phyloP scores from a whole-genome alignment of 2,888 invertebrate genomes.

The Sepioteuthis lessoniana region DNA sequence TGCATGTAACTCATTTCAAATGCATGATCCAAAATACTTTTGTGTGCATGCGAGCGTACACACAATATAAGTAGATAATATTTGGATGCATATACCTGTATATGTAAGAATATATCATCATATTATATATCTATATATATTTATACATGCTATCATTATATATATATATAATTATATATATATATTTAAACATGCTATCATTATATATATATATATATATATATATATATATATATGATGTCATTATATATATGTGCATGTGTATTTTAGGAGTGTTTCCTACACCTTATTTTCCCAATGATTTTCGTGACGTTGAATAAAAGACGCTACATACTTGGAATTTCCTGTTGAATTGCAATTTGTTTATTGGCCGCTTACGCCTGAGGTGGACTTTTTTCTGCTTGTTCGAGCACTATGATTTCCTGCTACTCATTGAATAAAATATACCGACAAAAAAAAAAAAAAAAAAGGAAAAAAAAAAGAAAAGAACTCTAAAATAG shows the following conservation, averaged over 20 bases:
- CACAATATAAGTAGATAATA: no score
- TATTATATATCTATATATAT: no score
- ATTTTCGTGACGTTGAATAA: neutral
- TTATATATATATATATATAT: no score
- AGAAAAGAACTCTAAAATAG: neutral
- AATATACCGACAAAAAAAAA: neutral
- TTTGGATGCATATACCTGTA: no score
- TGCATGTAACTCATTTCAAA: no score
- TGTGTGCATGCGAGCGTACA: no score
- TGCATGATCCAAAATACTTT: no score
- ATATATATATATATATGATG: no score
- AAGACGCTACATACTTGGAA: neutral
- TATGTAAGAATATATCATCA: no score
- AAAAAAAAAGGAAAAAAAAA: neutral
- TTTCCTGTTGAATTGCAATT: neutral
- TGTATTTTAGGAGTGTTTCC: neutral
- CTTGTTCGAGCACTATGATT: neutral
- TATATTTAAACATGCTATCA: no score
- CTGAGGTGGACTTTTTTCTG: neutral
- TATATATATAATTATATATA: no score
- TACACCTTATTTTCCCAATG: neutral
- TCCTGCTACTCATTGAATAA: neutral
- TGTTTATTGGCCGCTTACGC: neutral
- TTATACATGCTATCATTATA: no score
- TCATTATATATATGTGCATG: neutral